Base-by-base conservation (phyloP, 2,888 invertebrate genomes). In the Caenorhabditis zanzibari region DNA sequence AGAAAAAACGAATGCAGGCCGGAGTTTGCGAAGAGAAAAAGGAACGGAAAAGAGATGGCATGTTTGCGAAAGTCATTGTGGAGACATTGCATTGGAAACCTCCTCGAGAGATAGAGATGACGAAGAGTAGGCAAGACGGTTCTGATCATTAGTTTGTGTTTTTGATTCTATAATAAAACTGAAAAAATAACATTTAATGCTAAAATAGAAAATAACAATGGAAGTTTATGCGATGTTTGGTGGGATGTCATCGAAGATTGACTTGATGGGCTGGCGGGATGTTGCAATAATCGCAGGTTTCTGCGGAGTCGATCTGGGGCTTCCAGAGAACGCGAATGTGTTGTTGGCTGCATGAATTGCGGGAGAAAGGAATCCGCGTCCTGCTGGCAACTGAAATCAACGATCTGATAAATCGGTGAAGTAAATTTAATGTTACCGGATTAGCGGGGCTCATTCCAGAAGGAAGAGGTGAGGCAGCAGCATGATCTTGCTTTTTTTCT, bases 241-340 rank as follows among this genome's bases (percentile, higher is more conserved):
- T 16, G 77, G 77, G 38, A 71, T 77, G 19, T 71, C 71, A 32
- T 77, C 77, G 47, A 77, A 77, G n/a, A 71, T n/a, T 19, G 68
- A 49, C 52, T 32, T 76, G 7, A 38, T 38, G n/a, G 66, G 66
- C 14, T 26, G 41, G 44, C 38, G 63, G 35, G 44, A 26, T 38
- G 61, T 22, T 22, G 44, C 28, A 4, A 14, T n/a, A 9, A 22
- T 0, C 5, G 63, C 10, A 9, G 35, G 26, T 16, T 76, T 76
- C 24, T 41, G 68, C 6, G 76, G 68, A 44, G 69, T 16, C 3
- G 9, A n/a, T 28, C n/a, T 58, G 6, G 26, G 24, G 24, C 19
- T 61, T 24, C 26, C 52, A n/a, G 58, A 58, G 32, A 54, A 63
- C n/a, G 58, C 35, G 26, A 52, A 61, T 5, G 24, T n/a, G 26